phyloP scores from a whole-genome alignment of 2,797 vertebrate species.

The Benthosema pterotum region DNA sequence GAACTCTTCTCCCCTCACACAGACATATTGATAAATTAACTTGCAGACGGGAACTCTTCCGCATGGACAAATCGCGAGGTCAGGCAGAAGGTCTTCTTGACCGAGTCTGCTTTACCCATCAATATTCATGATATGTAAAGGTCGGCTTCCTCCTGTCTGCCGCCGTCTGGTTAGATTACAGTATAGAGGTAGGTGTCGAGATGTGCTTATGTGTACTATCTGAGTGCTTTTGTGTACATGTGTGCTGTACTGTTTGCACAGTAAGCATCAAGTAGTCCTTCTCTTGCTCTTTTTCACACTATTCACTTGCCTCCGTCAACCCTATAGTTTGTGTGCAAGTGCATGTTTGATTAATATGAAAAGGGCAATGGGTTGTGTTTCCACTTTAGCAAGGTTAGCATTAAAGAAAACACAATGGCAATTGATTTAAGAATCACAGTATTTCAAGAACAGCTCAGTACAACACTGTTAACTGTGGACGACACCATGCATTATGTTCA shows the following conservation, averaged over 20 bases:
- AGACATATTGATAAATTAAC: neutral
- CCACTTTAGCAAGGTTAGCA: constrained; percentile 5
- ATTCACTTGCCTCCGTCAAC: neutral
- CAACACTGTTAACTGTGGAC: too few species aligned
- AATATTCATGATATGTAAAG: constrained; percentile 32
- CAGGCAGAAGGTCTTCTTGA: neutral
- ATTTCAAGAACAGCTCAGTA: too few species aligned
- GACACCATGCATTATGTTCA: too few species aligned
- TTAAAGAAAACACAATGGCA: constrained; percentile 6
- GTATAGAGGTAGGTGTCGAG: neutral
- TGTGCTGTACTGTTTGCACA: neutral
- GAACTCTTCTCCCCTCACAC: neutral
- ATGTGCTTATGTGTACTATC: neutral
- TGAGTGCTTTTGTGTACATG: neutral
- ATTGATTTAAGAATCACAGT: too few species aligned
- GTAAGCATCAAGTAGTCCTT: neutral
- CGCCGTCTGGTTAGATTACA: neutral
- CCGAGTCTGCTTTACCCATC: constrained; percentile 21
- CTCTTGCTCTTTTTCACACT: too few species aligned
- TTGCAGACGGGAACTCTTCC: neutral
- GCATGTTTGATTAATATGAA: neutral
- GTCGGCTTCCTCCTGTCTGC: constrained; percentile 14
- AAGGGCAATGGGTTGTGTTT: too few species aligned
- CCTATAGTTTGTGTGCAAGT: neutral
- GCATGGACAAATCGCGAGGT: neutral